phyloP scores from a whole-genome alignment of 1,140 invertebrate genomes.

The Bombus turneri region DNA sequence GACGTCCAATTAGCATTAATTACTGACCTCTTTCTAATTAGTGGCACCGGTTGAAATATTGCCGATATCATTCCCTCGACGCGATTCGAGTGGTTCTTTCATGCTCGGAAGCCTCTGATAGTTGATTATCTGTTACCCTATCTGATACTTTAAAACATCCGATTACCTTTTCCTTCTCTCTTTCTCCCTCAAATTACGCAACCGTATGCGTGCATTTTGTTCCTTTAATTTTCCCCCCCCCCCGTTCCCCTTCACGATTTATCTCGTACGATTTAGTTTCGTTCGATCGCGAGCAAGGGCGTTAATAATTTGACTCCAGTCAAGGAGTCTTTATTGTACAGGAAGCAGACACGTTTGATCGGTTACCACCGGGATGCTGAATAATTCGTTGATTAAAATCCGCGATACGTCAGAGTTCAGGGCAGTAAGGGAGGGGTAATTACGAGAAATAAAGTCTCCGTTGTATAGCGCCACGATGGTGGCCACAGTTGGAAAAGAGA shows the following conservation, averaged over 20 bases:
- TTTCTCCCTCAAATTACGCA: neutral
- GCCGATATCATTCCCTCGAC: constrained; percentile 45
- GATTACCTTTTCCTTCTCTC: constrained; percentile 9
- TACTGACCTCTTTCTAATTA: constrained; percentile 64
- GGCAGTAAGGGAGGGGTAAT: constrained; percentile 20
- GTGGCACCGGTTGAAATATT: constrained; percentile 58
- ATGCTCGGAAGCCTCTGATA: constrained; percentile 25
- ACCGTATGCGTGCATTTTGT: neutral
- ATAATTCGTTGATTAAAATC: constrained; percentile 46
- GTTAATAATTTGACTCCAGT: constrained; percentile 46
- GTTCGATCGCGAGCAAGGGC: constrained; percentile 48
- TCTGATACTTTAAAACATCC: constrained; percentile 42
- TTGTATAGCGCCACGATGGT: neutral
- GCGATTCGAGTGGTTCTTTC: constrained; percentile 45
- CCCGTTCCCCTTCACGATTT: neutral
- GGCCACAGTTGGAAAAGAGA: neutral
- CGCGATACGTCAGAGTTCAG: constrained; percentile 26
- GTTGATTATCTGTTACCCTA: constrained; percentile 36
- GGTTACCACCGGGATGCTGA: neutral
- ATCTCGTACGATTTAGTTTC: constrained; percentile 33
- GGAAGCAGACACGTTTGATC: constrained; percentile 45
- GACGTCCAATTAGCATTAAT: constrained; percentile 65
- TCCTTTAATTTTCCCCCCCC: neutral
- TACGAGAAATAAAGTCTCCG: constrained; percentile 29
- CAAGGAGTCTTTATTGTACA: neutral